Evolutionary conservation across 2,888 invertebrate species (phyloP).

Genomic region (Rutpela maculata): DNA sequence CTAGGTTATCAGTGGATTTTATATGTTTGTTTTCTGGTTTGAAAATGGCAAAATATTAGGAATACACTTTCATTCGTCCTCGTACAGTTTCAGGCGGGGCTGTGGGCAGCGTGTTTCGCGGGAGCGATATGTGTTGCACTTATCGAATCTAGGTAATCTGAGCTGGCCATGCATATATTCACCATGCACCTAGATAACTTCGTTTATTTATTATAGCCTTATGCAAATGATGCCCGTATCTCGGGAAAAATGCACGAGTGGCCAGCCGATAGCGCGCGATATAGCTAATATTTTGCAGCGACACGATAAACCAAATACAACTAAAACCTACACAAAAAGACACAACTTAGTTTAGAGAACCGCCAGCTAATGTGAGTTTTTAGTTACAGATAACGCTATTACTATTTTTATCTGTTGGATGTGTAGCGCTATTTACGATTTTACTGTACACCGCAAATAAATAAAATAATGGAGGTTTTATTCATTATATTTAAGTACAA

Average conservation of each 20-base stretch:
- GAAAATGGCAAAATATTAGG: neutral
- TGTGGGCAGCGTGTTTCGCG: slow-evolving; percentile 42
- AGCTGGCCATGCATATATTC: slow-evolving; percentile 67
- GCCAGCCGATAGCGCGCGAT: slow-evolving; percentile 66
- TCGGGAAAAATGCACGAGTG: slow-evolving; percentile 71
- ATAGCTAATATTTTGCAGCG: slow-evolving; percentile 67
- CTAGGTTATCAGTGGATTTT: too few relatives aligned
- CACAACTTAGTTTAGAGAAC: slow-evolving; percentile 46
- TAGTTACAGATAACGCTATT: slow-evolving; percentile 43
- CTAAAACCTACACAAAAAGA: slow-evolving; percentile 59
- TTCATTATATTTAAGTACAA: neutral
- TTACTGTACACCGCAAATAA: slow-evolving; percentile 8
- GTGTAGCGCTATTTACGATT: slow-evolving; percentile 28
- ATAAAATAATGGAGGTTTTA: slow-evolving; percentile 20
- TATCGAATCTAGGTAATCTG: slow-evolving; percentile 71
- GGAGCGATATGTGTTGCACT: slow-evolving; percentile 53
- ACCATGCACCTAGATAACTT: slow-evolving; percentile 71
- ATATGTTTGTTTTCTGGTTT: neutral
- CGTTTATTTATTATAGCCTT: slow-evolving; percentile 72
- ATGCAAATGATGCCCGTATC: slow-evolving; percentile 72
- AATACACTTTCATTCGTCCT: neutral
- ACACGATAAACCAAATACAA: slow-evolving; percentile 66
- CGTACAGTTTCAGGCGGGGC: neutral
- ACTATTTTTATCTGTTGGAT: slow-evolving; percentile 45
- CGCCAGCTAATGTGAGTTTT: slow-evolving; percentile 45